phyloP scores from a whole-genome alignment of 2,888 invertebrate genomes.

The Prenolepis imparis region DNA sequence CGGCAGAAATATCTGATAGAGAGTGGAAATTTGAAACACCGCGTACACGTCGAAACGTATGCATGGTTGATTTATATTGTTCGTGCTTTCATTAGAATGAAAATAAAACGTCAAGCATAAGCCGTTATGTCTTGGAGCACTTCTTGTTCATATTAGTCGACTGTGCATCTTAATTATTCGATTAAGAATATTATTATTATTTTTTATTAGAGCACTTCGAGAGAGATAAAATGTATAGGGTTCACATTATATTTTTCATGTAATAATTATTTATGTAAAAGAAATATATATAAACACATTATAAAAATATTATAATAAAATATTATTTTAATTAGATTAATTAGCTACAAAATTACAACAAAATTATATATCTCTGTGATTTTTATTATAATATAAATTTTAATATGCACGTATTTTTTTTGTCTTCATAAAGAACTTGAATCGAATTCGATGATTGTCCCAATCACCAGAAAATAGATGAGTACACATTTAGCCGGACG shows the following conservation, averaged over 20 bases:
- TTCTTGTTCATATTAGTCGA: not conserved
- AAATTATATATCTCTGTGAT: not conserved
- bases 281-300: no score
- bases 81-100: not conserved
- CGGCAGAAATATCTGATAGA: constrained; percentile 35
- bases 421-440: not conserved
- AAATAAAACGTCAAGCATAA: not conserved
- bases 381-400: constrained; percentile 6
- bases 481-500: constrained; percentile 65
- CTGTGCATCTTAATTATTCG: not conserved
- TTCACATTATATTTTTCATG: not conserved
- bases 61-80: constrained; percentile 17
- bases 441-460: constrained; percentile 11
- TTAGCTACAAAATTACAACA: not conserved
- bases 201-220: not conserved
- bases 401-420: not conserved
- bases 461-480: constrained; percentile 71
- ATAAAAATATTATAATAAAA: not conserved
- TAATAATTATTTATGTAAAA: not conserved
- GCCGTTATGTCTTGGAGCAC: not conserved
- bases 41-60: not conserved
- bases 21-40: constrained; percentile 40
- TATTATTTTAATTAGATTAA: not conserved
- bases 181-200: not conserved
- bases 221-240: not conserved